Base-by-base conservation (phyloP, 35 echinoderm and acorn worm species). In the Lytechinus variegatus region DNA sequence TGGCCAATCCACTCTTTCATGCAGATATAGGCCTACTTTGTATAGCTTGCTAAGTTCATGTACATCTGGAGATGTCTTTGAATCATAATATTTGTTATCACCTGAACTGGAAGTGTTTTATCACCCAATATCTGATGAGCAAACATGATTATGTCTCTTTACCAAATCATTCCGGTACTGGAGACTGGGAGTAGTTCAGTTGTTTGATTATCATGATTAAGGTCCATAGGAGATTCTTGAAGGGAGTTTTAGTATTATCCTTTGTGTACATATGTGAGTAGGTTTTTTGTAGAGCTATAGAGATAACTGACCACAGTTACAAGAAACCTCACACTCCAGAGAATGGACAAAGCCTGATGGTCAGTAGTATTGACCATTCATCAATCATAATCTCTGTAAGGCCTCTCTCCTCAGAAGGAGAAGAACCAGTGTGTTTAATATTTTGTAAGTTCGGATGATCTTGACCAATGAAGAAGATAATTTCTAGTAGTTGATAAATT, bases 281-380 rank as follows among this genome's bases (percentile, higher is more conserved):
- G 16, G 61, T 16, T 79, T 79, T 79, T 79, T 79, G 21, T 79
- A 24, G n/a, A 4, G 4, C 21, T 7, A 79, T 16, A 79, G 66
- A 79, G 66, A 79, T 79, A 79, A 79, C 66, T 79, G 66, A 79
- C 66, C 66, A 79, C 66, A 79, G 66, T n/a, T 79, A 79, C 66
- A 79, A 24, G 66, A 19, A 79, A 79, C 19, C 16, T 79, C 66
- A 19, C 19, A 79, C 19, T 6, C n/a, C 66, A 79, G 6, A 79
- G 66, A 79, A 79, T n/a, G n/a, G 19, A 7, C 33, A 44, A 44
- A 44, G 14, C 61, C 56, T 13, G 19, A 79, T 79, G 66, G 61
- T 71, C 61, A 44, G 16, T 6, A 71, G 14, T 71, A 14, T 71
- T 21, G 11, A 71, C 61, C 61, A 71, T 24, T n/a, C 19, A 79